Base-by-base conservation (phyloP, 2,888 invertebrate genomes). In the Pyrgus malvae region DNA sequence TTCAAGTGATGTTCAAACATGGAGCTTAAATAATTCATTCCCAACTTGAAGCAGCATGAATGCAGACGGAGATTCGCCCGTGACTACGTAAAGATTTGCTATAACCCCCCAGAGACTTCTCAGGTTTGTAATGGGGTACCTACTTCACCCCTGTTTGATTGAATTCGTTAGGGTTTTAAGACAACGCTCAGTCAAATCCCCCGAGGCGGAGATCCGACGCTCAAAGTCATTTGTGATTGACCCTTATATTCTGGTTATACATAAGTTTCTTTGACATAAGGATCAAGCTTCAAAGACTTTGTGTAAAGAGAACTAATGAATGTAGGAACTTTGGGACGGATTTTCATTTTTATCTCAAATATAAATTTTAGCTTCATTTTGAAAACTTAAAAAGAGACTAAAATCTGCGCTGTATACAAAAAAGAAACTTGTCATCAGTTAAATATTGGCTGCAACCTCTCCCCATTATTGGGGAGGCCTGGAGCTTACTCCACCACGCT, bases 111-210 rank as follows among this genome's bases (percentile, higher is more conserved):
- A 38, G 49, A 59, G 55, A 54, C 38, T 55, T 56, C 55, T 56
- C 55, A 41, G 60, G 50, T 62, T 60, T 57, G 62, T 62, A 56
- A 62, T 51, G 44, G 58, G 56, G 56, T 61, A 56, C 57, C 57
- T 56, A 62, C 49, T 53, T 48, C 57, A 51, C 60, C 62, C 62
- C 53, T 45, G 59, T 62, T 60, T 58, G 63, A 63, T 63, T 62
- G 58, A 62, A 63, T 63, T 63, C 62, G 62, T 62, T 63, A 61
- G 50, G 58, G 59, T 55, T 59, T 60, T 55, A 62, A 64, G 59
- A 61, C 59, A 59, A 55, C 56, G 62, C 60, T 61, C 56, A 57
- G 59, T 59, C 61, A 59, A 61, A 63, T 62, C 62, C 55, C 61
- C 11, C 46, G 46, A 42, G 45, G 45, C 45, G 21, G 29, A 37